Evolutionary conservation across 2,797 vertebrate genomes (phyloP), one percentile per base, ranked within the genome.

Genomic region (Myripristis murdjan): DNA sequence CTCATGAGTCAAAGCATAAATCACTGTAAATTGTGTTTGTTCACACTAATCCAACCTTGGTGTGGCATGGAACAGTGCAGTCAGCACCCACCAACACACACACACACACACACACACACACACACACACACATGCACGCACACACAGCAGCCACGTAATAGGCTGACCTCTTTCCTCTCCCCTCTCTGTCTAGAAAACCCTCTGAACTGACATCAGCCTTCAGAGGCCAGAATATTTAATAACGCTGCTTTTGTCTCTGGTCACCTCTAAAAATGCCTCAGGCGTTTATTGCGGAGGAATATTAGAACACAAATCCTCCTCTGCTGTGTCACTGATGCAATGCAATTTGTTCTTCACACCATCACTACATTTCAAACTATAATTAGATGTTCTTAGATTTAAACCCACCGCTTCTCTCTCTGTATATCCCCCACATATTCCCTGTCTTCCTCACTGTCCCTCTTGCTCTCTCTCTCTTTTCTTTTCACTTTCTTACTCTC

Each of bases 11-110:
- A 71, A 74, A 58, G 65, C 76, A 88, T 90, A 88, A 90, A 93
- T 91, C 87, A 86, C 73, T 87, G 43, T 87, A 91, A 89, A 93
- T 84, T 89, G 76, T 88, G 75, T 92, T 92, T 89, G 83, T 87
- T 88, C 82, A 77, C 80, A 87, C 74, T 89, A 89, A 89, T 87
- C 74, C 86, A 89, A 79, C 85, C 81, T 85, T 84, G 80, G 83
- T 64, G 77, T 75, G 64, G 55, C 2, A 15, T 69, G 75, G 76
- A 92, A 91, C 68, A 52, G 58, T 90, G 65, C 67, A 79, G 83
- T 90, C 90, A 92, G 89, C 89, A 87, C 72, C 73, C 87, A 72
- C 73, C 73, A 64, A 67, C 60, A 69, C 64, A 74, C 44, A 60
- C 47, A 63, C 60, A 63, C 60, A 49, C 44, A 35, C 44, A 46